These are phyloP conservation scores for Corythornis vintsioides DNA, from an alignment of 2,113 vertebrate species.

Conservation along the genomic window DNA sequence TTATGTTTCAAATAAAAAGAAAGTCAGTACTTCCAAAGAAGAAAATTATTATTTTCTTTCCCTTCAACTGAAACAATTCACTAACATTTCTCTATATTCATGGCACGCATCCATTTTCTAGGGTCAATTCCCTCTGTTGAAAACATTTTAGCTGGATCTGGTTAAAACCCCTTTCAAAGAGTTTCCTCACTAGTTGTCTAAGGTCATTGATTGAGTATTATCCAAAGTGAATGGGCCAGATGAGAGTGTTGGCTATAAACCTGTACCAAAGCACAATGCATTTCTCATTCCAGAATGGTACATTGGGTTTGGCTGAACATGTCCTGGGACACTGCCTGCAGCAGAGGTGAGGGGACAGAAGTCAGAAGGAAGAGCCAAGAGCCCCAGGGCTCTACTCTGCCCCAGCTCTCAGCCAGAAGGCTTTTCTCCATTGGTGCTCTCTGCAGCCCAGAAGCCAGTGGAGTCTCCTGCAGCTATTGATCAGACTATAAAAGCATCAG, in stretches of 20 bases:
- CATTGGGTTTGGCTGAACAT: background rate
- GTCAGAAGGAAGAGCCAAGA: background rate
- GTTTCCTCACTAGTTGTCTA: background rate
- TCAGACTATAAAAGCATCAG: background rate
- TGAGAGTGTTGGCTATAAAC: rapidly evolving
- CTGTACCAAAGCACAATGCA: rapidly evolving
- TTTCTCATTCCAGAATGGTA: background rate
- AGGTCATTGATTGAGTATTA: background rate
- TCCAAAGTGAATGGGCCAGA: background rate
- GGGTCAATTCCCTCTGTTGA: background rate
- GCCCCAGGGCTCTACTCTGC: background rate
- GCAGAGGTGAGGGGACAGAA: background rate
- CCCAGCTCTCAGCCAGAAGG: background rate
- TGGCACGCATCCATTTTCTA: background rate
- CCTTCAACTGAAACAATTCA: background rate
- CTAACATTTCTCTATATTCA: background rate
- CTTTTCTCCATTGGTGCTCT: background rate
- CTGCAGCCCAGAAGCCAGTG: background rate
- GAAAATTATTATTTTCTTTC: background rate
- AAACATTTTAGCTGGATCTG: background rate
- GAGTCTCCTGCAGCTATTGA: background rate
- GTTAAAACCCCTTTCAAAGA: background rate
- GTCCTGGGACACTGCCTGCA: background rate
- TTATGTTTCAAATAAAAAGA: background rate
- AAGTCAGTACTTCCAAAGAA: background rate